Conservation (phyloP, 2,888 invertebrate genomes). For the Heteromyza rotundicornis region DNA sequence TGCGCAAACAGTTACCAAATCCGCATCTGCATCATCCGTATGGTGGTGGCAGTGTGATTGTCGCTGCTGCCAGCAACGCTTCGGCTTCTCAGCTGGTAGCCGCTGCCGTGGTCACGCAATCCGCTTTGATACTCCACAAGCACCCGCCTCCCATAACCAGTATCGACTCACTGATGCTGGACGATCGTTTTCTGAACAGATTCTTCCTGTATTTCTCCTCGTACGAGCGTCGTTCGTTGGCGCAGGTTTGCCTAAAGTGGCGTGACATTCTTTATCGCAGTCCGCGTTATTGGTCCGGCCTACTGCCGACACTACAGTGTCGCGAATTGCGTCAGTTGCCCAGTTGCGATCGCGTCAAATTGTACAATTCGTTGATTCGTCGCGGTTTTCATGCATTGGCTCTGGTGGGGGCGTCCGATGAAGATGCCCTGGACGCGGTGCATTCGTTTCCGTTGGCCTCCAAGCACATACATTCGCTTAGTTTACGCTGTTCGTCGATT, state of each 20-base stretch:
- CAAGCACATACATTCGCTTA: constrained; percentile 83
- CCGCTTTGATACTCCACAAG: constrained; percentile 53
- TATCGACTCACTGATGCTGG: constrained; percentile 79
- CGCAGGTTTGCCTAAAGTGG: constrained; percentile 88
- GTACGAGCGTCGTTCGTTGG: constrained; percentile 78
- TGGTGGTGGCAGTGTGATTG: constrained; percentile 31
- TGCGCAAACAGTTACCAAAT: constrained; percentile 61
- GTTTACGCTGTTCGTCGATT: constrained; percentile 87
- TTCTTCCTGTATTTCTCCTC: constrained; percentile 85
- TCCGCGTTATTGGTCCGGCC: constrained; percentile 86
- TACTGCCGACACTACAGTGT: constrained; percentile 85
- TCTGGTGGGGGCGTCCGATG: constrained; percentile 85
- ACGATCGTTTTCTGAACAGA: constrained; percentile 82
- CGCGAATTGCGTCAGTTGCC: constrained; percentile 76
- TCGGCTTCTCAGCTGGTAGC: constrained; percentile 49
- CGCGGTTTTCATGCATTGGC: constrained; percentile 87
- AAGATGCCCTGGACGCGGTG: constrained; percentile 87
- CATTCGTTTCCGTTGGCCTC: constrained; percentile 83
- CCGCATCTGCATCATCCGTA: constrained; percentile 59
- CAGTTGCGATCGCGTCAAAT: constrained; percentile 66
- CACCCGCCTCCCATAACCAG: constrained; percentile 68
- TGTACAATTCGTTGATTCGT: constrained; percentile 81
- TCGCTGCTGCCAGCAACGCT: constrained; percentile 7
- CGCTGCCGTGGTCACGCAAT: constrained; percentile 52
- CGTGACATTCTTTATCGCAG: constrained; percentile 86